Conservation (phyloP, 2,113 vertebrate species). For the Paramisgurnus dabryanus region DNA sequence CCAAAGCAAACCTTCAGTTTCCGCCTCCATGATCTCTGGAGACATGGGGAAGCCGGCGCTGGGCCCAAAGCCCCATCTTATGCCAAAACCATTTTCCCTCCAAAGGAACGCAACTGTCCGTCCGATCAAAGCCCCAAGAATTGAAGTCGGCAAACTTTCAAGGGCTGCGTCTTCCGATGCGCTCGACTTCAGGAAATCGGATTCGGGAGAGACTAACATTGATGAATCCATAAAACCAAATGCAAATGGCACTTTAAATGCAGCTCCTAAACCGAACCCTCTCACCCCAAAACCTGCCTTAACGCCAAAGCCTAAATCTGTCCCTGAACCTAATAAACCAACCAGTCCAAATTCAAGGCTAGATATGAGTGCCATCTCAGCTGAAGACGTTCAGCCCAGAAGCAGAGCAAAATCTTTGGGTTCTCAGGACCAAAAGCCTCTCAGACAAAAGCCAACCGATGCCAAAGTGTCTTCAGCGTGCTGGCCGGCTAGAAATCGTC, state of each 20-base stretch:
- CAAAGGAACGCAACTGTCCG: conserved; percentile 63
- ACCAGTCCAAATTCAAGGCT: neutral
- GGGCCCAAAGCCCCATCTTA: conserved; percentile 65
- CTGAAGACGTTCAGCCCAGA: conserved; percentile 2
- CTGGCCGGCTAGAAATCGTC: conserved; percentile 59
- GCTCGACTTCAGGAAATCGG: neutral
- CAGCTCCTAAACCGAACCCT: conserved; percentile 15
- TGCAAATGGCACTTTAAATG: neutral
- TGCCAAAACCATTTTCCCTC: conserved; percentile 71
- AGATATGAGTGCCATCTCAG: neutral
- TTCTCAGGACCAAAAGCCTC: neutral
- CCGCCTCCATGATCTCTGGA: neutral
- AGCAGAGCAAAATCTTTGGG: conserved; percentile 45
- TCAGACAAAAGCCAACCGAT: neutral
- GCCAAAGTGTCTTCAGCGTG: neutral
- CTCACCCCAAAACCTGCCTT: conserved; percentile 21
- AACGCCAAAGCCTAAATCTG: neutral
- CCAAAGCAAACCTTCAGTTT: conserved; percentile 5
- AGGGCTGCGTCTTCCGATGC: neutral
- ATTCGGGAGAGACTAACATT: neutral
- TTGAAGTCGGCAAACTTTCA: neutral
- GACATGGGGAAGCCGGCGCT: conserved; percentile 53
- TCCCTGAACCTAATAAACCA: neutral
- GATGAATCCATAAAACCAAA: neutral
- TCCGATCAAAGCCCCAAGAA: conserved; percentile 66